Percentiles rank a stretch among this genome's conserved stretches.
Evolutionary conservation across 1,140 invertebrate species (phyloP).

Genomic region (Geopemphigus sp.): DNA sequence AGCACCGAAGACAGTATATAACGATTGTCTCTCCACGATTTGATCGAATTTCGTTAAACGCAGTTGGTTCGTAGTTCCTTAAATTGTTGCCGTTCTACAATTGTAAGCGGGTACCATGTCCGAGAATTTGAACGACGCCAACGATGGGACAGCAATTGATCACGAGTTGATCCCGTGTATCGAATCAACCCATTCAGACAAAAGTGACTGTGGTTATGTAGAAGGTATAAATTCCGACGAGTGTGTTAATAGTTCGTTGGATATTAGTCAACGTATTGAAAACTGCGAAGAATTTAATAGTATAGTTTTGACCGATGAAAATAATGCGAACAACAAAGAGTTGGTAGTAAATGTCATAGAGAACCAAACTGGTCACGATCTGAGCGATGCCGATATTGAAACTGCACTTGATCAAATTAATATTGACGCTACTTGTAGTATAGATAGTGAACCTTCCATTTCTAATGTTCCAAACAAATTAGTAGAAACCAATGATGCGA

Average conservation of each 20-base stretch:
- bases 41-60: background rate
- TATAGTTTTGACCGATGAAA: background rate
- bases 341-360: background rate
- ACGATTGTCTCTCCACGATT: too few species aligned
- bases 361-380: conserved; percentile 27
- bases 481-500: conserved; percentile 37
- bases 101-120: background rate
- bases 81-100: background rate
- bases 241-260: background rate
- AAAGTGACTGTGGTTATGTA: background rate
- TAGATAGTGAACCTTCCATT: conserved; percentile 32
- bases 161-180: background rate
- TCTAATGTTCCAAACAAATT: conserved; percentile 15
- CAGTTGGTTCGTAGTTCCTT: background rate
- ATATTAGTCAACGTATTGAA: background rate
- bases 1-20: too few species aligned
- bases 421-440: conserved; percentile 22
- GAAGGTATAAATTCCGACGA: background rate
- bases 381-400: conserved; percentile 10
- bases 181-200: conserved; percentile 1
- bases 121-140: background rate
- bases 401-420: background rate
- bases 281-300: background rate
- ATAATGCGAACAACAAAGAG: background rate
- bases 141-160: background rate